Evolutionary conservation across 2,797 vertebrate species (phyloP).

Genomic region (Smutsia gigantea): DNA sequence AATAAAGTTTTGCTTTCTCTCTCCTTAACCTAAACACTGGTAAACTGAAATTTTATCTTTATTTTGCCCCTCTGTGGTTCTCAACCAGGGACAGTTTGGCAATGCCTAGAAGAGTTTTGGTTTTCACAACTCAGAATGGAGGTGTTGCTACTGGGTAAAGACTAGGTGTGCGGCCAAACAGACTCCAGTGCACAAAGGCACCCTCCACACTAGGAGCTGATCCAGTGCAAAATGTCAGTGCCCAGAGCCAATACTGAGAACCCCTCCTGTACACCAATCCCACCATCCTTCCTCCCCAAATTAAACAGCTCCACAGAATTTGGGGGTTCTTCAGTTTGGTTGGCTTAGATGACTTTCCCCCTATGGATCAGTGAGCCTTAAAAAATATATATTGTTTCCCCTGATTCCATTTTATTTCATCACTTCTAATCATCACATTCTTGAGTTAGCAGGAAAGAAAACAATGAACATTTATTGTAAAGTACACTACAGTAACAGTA

Average conservation of each 20-base stretch:
- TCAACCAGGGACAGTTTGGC: neutral
- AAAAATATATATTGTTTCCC: neutral
- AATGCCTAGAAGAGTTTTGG: neutral
- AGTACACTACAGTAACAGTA: neutral
- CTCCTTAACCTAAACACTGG: constrained; percentile 24
- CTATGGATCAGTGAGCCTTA: neutral
- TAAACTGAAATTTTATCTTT: constrained; percentile 2
- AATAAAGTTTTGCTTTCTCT: neutral
- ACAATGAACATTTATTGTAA: neutral
- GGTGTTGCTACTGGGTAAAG: neutral
- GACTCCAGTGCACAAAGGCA: neutral
- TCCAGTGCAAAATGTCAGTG: neutral
- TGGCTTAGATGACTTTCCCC: neutral
- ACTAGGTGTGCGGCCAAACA: neutral
- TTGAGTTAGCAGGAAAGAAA: constrained; percentile 47
- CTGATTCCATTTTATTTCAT: neutral
- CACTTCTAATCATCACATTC: constrained; percentile 32
- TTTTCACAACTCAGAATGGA: neutral
- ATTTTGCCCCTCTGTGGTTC: neutral
- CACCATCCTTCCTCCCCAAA: neutral
- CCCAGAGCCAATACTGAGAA: neutral
- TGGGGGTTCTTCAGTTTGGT: neutral
- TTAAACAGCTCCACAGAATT: constrained; percentile 15
- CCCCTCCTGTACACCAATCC: neutral
- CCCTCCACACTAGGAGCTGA: neutral